A percentile compares a stretch with the other conserved stretches of the same genome.
These are phyloP conservation scores for Prinia subflava DNA, from an alignment of 2,113 vertebrate genomes.

Conservation along the genomic window DNA sequence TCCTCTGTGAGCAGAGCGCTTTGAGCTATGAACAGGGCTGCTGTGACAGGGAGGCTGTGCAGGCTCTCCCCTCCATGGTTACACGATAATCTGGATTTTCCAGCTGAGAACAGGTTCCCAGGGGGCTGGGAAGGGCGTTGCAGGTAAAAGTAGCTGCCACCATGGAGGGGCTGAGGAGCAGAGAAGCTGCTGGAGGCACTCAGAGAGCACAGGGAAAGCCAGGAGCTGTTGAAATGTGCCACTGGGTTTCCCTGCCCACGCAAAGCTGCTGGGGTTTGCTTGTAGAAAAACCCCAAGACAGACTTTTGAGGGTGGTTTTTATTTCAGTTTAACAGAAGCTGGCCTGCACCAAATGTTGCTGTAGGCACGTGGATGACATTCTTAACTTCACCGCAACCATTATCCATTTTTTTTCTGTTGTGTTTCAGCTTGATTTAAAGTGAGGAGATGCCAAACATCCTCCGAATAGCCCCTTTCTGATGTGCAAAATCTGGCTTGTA, in stretches of 20 bases:
- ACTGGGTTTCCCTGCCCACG: not conserved
- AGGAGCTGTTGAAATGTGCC: not conserved
- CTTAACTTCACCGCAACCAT: not conserved
- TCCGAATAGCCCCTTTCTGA: not conserved
- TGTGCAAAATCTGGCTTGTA: not conserved
- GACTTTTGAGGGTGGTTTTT: not conserved
- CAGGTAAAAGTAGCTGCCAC: not conserved
- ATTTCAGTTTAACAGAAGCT: not conserved
- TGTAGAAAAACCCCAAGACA: not conserved
- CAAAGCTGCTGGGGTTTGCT: not conserved
- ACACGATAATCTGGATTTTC: conserved; percentile 32
- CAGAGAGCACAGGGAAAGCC: not conserved
- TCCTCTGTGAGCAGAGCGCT: not conserved
- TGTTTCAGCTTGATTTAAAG: not conserved
- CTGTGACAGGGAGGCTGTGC: not conserved
- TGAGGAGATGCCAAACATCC: not conserved
- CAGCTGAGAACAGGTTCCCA: not conserved
- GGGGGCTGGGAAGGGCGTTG: not conserved
- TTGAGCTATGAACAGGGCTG: not conserved
- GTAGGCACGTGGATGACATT: not conserved
- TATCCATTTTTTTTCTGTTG: not conserved
- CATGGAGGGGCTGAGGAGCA: not conserved
- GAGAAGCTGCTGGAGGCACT: not conserved
- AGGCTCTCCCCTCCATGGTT: not conserved
- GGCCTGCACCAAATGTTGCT: not conserved